Percentiles rank a stretch among this genome's conserved stretches.
phyloP scores from a whole-genome alignment of 2,113 vertebrate genomes.

The Ochotona curzoniae region DNA sequence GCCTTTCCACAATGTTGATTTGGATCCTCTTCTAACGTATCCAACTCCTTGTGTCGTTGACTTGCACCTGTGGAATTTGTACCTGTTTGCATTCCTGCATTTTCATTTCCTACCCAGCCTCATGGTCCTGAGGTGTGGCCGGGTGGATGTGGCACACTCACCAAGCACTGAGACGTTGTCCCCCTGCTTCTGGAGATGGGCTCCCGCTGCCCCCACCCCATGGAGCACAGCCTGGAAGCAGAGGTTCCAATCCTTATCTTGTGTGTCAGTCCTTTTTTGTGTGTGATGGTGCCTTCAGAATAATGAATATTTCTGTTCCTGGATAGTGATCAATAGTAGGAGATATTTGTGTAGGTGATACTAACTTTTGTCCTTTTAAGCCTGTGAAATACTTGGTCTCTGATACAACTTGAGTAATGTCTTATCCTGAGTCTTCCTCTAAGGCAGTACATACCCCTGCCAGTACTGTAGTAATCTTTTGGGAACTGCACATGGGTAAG shows the following conservation, averaged over 20 bases:
- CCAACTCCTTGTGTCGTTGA: not conserved
- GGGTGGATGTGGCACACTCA: not conserved
- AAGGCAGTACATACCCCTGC: constrained; percentile 70
- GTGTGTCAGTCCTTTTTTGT: constrained; percentile 60
- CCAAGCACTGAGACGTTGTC: not conserved
- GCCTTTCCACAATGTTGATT: constrained; percentile 35
- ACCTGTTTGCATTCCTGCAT: constrained; percentile 14
- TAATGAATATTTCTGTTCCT: constrained; percentile 72
- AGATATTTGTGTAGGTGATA: constrained; percentile 69
- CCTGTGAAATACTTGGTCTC: constrained; percentile 76
- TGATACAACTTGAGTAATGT: constrained; percentile 77
- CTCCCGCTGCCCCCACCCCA: constrained; percentile 10
- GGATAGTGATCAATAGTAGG: constrained; percentile 58
- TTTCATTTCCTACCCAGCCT: constrained; percentile 20
- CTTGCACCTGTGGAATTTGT: not conserved
- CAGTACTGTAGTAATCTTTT: constrained; percentile 74
- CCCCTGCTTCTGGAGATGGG: not conserved
- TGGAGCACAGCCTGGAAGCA: not conserved
- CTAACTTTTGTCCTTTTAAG: constrained; percentile 61
- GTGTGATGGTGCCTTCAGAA: constrained; percentile 77
- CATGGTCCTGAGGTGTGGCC: not conserved
- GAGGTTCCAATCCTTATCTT: not conserved
- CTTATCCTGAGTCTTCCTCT: constrained; percentile 79
- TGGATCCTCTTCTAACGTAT: not conserved
- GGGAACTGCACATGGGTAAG: constrained; percentile 71